Percentiles rank a stretch among this genome's conserved stretches.
These are phyloP conservation scores for Thera britannica DNA, from an alignment of 2,888 invertebrate genomes.

Conservation along the genomic window DNA sequence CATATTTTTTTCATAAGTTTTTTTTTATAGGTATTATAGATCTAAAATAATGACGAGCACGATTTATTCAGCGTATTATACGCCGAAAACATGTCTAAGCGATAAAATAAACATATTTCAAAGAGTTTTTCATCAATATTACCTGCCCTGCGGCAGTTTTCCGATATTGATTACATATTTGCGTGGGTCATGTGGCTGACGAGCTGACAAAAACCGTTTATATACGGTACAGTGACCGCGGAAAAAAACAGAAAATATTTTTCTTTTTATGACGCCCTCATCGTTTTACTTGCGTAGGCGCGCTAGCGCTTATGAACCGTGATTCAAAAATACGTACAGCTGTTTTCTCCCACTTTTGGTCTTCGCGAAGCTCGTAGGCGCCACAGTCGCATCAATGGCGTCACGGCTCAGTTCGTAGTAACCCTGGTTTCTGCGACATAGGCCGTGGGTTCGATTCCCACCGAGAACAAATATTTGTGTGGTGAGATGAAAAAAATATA, in stretches of 20 bases:
- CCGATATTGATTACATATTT: constrained; percentile 11
- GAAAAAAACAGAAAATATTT: neutral
- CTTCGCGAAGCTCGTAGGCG: no score
- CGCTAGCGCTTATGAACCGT: no score
- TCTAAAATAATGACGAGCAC: neutral
- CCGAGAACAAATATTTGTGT: no score
- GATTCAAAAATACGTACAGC: no score
- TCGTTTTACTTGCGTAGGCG: neutral
- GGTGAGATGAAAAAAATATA: no score
- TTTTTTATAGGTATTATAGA: no score
- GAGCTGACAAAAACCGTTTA: constrained; percentile 1
- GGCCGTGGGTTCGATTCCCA: no score
- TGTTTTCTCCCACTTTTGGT: no score
- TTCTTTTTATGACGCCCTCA: neutral
- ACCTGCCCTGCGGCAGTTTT: constrained; percentile 2
- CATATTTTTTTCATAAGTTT: no score
- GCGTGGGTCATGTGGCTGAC: neutral
- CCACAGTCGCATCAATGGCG: no score
- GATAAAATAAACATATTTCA: constrained; percentile 24
- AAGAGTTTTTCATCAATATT: constrained; percentile 36
- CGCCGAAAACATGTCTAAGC: neutral
- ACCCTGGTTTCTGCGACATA: no score
- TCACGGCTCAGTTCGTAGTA: no score
- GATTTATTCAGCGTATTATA: neutral
- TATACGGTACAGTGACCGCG: neutral